phyloP scores from a whole-genome alignment of 1,140 invertebrate species.

The Cyphomyrmex costatus region DNA sequence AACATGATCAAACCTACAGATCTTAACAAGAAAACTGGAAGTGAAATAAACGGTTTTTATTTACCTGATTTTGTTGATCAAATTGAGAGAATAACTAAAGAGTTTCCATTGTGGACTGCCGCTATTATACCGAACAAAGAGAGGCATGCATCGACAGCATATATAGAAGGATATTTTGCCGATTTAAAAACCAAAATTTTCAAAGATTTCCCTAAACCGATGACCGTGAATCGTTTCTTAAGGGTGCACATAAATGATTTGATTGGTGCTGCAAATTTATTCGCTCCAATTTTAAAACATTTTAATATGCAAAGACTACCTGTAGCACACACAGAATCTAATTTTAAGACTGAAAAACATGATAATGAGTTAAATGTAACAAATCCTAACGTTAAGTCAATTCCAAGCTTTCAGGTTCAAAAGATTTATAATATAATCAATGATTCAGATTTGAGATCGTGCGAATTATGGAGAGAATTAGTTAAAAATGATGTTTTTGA shows the following conservation, averaged over 20 bases:
- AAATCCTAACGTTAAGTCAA: not conserved
- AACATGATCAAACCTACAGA: constrained; percentile 1
- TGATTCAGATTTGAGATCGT: constrained; percentile 12
- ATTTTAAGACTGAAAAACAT: constrained; percentile 8
- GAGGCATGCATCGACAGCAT: constrained; percentile 6
- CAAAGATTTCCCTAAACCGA: constrained; percentile 4
- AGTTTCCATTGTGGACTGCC: not conserved
- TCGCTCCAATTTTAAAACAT: constrained; percentile 13
- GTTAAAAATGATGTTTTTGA: not conserved
- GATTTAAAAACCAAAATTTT: not conserved
- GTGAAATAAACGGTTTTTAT: constrained; percentile 1
- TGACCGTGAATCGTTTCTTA: not conserved
- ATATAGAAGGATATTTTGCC: constrained; percentile 4
- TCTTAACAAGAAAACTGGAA: not conserved
- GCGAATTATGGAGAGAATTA: not conserved
- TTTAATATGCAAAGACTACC: not conserved
- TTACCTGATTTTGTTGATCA: constrained; percentile 17
- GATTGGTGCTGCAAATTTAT: constrained; percentile 20
- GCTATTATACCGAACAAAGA: not conserved
- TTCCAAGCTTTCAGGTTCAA: not conserved
- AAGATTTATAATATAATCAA: not conserved
- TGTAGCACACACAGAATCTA: not conserved
- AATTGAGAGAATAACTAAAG: constrained; percentile 1
- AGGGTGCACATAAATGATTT: not conserved
- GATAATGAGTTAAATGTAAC: not conserved